Base-by-base conservation (phyloP, 2,113 vertebrate species). In the cat (Felis catus) region DNA sequence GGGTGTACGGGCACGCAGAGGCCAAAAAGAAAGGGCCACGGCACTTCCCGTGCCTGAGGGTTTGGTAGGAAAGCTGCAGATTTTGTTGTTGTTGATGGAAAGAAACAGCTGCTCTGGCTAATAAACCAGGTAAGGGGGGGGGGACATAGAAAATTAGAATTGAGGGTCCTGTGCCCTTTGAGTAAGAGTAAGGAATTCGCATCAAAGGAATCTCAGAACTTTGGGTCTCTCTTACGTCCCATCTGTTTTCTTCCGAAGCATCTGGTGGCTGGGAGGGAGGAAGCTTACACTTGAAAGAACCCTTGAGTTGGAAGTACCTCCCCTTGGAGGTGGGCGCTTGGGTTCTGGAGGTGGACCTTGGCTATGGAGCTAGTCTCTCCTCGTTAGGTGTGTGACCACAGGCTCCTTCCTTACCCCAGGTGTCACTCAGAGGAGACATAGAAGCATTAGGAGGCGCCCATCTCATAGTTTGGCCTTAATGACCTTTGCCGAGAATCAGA, bases 261-360 rank as follows among this genome's bases (percentile, higher is more conserved):
- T 31, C n/a, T 45, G 19, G 58, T n/a, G 45, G 25, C 82, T 71
- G 36, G 45, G 65, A 21, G 23, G 41, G 16, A 78, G 78, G 61
- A 41, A 84, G 74, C 15, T 7, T 21, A 53, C 25, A 23, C 16
- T 13, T 36, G 71, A 63, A 85, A 21, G 74, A 85, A 27, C 89
- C 33, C 25, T 65, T 6, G 29, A n/a, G 10, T 33, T 31, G 45
- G 53, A 85, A 48, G 39, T 15, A 19, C 12, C 1, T 61, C n/a
- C 27, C 14, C 0, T 10, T 3, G 10, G 21, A 71, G n/a, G 51
- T 71, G 33, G 55, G 73, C 23, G 6, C 16, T 76, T 51, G 27
- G n/a, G 45, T 93, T 91, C 51, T 81, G 61, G 63, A 94, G 63
- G 31, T 25, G 66, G 87, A 81, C 23, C 55, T 31, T 73, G 96